Base-by-base conservation (phyloP, 2,797 vertebrate species). In the Fratercula arctica region DNA sequence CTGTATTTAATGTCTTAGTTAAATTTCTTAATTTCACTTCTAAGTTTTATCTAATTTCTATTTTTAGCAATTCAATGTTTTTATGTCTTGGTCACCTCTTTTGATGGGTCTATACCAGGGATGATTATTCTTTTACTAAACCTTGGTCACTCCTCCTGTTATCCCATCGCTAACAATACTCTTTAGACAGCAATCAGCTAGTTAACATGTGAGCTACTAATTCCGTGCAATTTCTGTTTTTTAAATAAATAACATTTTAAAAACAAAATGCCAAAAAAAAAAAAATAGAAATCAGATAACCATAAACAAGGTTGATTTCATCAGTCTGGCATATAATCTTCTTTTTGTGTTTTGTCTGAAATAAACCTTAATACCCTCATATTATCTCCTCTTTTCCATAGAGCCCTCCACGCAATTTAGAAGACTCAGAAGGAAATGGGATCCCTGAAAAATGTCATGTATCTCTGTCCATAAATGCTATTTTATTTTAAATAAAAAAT, bases 401-500 rank as follows among this genome's bases (percentile, higher is more conserved):
- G 50, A 81, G 3, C 0, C 82, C 45, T 56, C 59, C 21, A 78
- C 3, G 5, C 7, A 67, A 23, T 78, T 78, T 66, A 81, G 56
- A 95, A 84, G 28, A 54, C 15, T 50, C 31, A 45, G 41, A 80
- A 45, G 48, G 24, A 91, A 91, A 88, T 64, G 18, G 3, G 5
- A 60, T 86, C 89, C 13, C 15, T 78, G 53, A 61, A 93, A 93
- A 88, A 64, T 57, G 29, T 75, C 41, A 74, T 68, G 13, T 33
- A 50, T 78, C 74, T 89, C 73, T 86, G 48, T 43, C 73, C 37
- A 37, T 72, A 63, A 74, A 57, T 74, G 26, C 8, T 37, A 72
- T 80, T 97, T 97, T 97, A 94, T 94, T 93, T 97, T 86, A 97
- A 96, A 95, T 85, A 90, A 95, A 96, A 92, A 75, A 21, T 1